These are phyloP conservation scores for Parauchenoglanis punctatus DNA, from an alignment of 2,797 vertebrate species.

Conservation along the genomic window DNA sequence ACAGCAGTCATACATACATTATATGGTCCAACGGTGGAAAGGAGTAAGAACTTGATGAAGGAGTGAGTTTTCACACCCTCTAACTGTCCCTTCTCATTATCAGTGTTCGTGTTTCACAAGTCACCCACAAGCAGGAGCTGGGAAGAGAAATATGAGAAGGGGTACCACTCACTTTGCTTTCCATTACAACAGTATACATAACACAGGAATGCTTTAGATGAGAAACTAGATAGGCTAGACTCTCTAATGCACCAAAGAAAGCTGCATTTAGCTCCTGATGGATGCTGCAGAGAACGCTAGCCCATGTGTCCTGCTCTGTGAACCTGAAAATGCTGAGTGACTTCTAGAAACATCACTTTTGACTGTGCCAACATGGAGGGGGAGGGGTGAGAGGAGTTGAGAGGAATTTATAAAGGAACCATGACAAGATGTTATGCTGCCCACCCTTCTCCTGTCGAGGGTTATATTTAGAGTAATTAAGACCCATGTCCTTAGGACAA, in stretches of 20 bases:
- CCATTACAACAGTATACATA: slow-evolving; percentile 30
- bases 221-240: slow-evolving; percentile 21
- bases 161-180: slow-evolving; percentile 20
- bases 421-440: slow-evolving; percentile 37
- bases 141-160: slow-evolving; percentile 21
- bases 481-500: slow-evolving; percentile 34
- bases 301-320: slow-evolving; percentile 44
- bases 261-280: slow-evolving; percentile 36
- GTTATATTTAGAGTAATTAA: slow-evolving; percentile 56
- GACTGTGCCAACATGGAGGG: slow-evolving; percentile 29
- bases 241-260: slow-evolving; percentile 18
- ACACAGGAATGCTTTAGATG: slow-evolving; percentile 18
- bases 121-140: slow-evolving; percentile 21
- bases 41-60: slow-evolving; percentile 46
- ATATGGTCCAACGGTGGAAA: slow-evolving; percentile 37
- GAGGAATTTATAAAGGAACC: slow-evolving; percentile 9
- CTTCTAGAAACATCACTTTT: slow-evolving; percentile 46
- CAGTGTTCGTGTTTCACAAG: slow-evolving; percentile 35
- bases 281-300: slow-evolving; percentile 22
- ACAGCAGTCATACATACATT: slow-evolving; percentile 34
- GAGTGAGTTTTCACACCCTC: slow-evolving; percentile 52
- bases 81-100: slow-evolving; percentile 52
- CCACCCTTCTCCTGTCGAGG: slow-evolving; percentile 26
- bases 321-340: slow-evolving; percentile 48
- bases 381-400: background rate